Percentiles rank a stretch among this genome's conserved stretches.
Evolutionary conservation across 30 jellyfish, hydroid and myxozoan species (phyloP).

Genomic region (Morbakka virulenta): DNA sequence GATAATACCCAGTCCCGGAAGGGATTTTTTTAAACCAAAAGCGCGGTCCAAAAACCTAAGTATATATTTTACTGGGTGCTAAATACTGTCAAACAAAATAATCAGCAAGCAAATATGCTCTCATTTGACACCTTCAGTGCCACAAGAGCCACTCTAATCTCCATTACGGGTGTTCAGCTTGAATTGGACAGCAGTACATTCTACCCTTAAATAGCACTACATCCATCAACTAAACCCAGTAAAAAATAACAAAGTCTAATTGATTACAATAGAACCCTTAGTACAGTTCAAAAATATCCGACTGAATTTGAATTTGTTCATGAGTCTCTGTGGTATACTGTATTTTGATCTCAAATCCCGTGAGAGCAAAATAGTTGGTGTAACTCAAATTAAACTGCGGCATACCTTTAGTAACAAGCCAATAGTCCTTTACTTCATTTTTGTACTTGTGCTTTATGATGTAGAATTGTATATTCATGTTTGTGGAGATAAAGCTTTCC

Average conservation of each 20-base stretch:
- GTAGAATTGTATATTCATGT: constrained; percentile 7
- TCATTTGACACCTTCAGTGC: too few species aligned
- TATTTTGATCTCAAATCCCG: constrained; percentile 11
- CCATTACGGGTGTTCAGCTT: constrained; percentile 2
- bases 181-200: neutral
- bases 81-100: neutral
- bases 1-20: neutral
- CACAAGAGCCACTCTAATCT: too few species aligned
- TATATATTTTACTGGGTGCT: constrained; percentile 4
- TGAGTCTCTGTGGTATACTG: constrained; percentile 7
- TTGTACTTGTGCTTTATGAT: constrained; percentile 2
- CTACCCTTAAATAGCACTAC: neutral
- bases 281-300: neutral
- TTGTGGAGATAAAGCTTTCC: neutral
- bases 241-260: neutral
- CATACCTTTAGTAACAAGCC: constrained; percentile 7
- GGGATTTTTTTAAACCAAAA: constrained; percentile 5
- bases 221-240: neutral
- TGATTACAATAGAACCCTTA: neutral
- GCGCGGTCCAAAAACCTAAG: constrained; percentile 17
- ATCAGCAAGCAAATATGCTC: constrained; percentile 2
- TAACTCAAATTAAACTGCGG: constrained; percentile 8
- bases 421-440: constrained; percentile 4
- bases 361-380: neutral
- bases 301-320: neutral